These are phyloP conservation scores for Carapus acus DNA, from an alignment of 2,797 vertebrate species.

Conservation along the genomic window DNA sequence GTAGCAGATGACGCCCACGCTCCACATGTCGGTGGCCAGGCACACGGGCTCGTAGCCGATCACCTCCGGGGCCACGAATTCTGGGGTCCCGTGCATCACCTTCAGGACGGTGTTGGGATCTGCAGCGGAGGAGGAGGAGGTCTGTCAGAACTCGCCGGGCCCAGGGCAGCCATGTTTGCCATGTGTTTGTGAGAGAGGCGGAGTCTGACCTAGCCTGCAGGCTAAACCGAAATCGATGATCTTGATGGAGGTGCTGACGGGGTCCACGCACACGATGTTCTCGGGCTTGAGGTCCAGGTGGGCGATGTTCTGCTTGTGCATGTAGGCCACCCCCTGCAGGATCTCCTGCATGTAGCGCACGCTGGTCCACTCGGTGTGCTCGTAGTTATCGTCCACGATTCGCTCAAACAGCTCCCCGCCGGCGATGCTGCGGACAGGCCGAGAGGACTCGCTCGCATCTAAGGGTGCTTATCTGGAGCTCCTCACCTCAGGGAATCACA, in stretches of 20 bases:
- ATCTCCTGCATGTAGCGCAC: conserved; percentile 80
- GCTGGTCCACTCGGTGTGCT: conserved; percentile 82
- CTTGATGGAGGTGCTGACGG: conserved; percentile 73
- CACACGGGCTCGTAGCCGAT: conserved; percentile 78
- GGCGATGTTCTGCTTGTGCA: conserved; percentile 77
- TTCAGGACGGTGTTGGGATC: conserved; percentile 69
- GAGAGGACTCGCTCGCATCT: neutral
- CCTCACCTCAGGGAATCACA: neutral
- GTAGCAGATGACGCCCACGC: conserved; percentile 87
- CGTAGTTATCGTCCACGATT: conserved; percentile 80
- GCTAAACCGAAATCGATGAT: conserved; percentile 87
- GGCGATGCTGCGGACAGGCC: conserved; percentile 69
- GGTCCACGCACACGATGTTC: conserved; percentile 83
- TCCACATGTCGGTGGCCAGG: conserved; percentile 83
- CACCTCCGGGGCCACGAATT: conserved; percentile 89
- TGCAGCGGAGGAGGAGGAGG: conserved; percentile 35
- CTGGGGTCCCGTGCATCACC: conserved; percentile 84
- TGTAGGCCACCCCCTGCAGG: conserved; percentile 77
- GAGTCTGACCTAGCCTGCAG: conserved; percentile 67
- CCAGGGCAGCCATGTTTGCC: too few relatives aligned
- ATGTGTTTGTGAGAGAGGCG: too few relatives aligned
- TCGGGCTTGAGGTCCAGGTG: conserved; percentile 88
- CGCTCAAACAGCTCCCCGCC: conserved; percentile 86
- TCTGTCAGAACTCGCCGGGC: neutral
- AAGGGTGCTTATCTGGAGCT: neutral